Conservation (phyloP, 2,888 invertebrate species). For the Spicauda simplicius region DNA sequence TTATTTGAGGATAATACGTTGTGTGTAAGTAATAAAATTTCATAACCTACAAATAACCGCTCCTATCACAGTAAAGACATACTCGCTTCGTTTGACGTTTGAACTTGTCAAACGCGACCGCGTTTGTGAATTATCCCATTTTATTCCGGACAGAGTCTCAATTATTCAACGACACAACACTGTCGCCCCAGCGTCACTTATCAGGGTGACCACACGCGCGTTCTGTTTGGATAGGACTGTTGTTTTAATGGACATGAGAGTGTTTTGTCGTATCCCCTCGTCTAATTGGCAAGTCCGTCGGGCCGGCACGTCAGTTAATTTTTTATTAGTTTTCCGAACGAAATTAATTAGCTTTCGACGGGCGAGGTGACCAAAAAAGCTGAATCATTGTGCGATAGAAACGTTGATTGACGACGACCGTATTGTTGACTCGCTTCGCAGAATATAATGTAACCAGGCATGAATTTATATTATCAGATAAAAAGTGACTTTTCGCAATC, state of each 20-base stretch:
- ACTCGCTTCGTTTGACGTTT: no score
- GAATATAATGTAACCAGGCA: not conserved
- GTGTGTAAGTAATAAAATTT: no score
- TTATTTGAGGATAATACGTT: no score
- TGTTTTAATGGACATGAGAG: slow-evolving; percentile 75
- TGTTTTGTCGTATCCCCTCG: slow-evolving; percentile 62
- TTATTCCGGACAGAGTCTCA: slow-evolving; percentile 15
- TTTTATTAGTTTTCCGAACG: slow-evolving; percentile 38
- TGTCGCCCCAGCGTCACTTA: slow-evolving; percentile 66
- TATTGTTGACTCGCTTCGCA: not conserved
- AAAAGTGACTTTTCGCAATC: no score
- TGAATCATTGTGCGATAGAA: not conserved
- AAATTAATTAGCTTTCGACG: slow-evolving; percentile 25
- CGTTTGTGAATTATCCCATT: not conserved
- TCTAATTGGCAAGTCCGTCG: slow-evolving; percentile 67
- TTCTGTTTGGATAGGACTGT: slow-evolving; percentile 77
- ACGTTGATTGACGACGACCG: not conserved
- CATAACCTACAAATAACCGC: no score
- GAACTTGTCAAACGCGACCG: no score
- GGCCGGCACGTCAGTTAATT: slow-evolving; percentile 42
- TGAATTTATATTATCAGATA: no score
- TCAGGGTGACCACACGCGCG: slow-evolving; percentile 72
- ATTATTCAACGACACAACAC: slow-evolving; percentile 48
- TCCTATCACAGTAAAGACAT: no score
- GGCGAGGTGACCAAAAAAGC: slow-evolving; percentile 4